Base-by-base conservation (phyloP, 1,140 invertebrate species). In the Fopius arisanus region DNA sequence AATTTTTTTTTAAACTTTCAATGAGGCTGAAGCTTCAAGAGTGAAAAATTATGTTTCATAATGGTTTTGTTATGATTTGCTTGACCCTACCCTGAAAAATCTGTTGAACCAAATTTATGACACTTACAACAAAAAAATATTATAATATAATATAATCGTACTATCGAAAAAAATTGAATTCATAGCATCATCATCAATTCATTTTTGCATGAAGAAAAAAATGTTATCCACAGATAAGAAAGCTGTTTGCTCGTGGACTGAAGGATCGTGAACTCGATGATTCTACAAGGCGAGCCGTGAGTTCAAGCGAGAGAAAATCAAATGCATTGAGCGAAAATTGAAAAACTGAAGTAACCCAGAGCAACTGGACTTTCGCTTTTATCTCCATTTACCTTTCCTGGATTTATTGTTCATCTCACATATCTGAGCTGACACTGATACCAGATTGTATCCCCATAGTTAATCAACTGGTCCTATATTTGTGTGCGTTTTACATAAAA, bases 231-330 rank as follows among this genome's bases (percentile, higher is more conserved):
- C 89, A 92, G 91, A 91, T 92, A 77, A 89, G 90, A 80, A 87
- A 87, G 77, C 89, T 93, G 77, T 88, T 92, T 77, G 91, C 90
- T 54, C 91, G 91, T 70, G 89, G 88, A 23, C 78, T 92, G 75
- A 91, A 91, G 85, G 82, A 90, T 78, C 84, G 90, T 43, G 75
- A 80, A 19, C 83, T 92, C 80, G 91, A 92, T 80, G 83, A 87
- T 62, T 82, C 90, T 75, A 92, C 90, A 75, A 87, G 88, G 79
- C 84, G 87, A 87, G 89, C 90, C 86, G 92, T 93, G 91, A 92
- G 92, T 91, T 85, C 77, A 51, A 72, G 72, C 41, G 26, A 33
- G 31, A 43, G 41, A 72, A 48, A 29, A 28, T 41, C 63, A 28
- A 37, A 59, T 71, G 26, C 69, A 62, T 21, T 63, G n/a, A 71